Evolutionary conservation across 1,140 invertebrate species (phyloP).

Genomic region (Drosophila baimaii): DNA sequence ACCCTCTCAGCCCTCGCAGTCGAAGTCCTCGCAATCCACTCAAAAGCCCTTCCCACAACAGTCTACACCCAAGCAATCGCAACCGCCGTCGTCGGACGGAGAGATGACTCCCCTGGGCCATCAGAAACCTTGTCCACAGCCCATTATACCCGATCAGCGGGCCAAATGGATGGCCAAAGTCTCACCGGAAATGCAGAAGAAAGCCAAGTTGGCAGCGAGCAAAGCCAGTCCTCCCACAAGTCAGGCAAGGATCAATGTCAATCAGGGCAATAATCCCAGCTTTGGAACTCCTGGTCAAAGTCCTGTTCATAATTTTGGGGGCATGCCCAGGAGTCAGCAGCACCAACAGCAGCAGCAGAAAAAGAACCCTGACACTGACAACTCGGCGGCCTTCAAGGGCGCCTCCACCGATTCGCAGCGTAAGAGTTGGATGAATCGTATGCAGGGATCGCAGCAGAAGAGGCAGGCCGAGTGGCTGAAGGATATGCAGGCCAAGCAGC

Average conservation of each 20-base stretch:
- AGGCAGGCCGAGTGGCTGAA: conserved; percentile 64
- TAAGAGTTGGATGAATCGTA: conserved; percentile 66
- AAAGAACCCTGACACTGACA: not conserved
- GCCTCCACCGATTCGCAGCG: conserved; percentile 37
- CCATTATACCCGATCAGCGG: conserved; percentile 55
- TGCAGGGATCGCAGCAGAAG: conserved; percentile 62
- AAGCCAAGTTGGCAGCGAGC: conserved; percentile 4
- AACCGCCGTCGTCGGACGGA: not conserved
- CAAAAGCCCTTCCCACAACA: not conserved
- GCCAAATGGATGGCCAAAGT: conserved; percentile 72
- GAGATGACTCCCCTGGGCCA: not conserved
- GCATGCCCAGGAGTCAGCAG: conserved; percentile 11
- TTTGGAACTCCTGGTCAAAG: not conserved
- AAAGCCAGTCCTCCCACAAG: not conserved
- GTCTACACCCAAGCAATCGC: not conserved
- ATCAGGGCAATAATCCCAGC: not conserved
- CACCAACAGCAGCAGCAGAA: conserved; percentile 12
- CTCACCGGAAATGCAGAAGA: conserved; percentile 42
- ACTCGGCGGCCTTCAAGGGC: conserved; percentile 15
- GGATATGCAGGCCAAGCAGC: conserved; percentile 64
- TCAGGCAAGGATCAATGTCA: not conserved
- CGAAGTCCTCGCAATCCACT: not conserved
- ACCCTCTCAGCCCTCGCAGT: not conserved
- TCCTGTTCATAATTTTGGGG: conserved; percentile 4
- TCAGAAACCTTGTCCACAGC: conserved; percentile 1